Evolutionary conservation across 2,888 invertebrate genomes (phyloP), one percentile per base, ranked within the genome.

Genomic region (Heliconius aoede): DNA sequence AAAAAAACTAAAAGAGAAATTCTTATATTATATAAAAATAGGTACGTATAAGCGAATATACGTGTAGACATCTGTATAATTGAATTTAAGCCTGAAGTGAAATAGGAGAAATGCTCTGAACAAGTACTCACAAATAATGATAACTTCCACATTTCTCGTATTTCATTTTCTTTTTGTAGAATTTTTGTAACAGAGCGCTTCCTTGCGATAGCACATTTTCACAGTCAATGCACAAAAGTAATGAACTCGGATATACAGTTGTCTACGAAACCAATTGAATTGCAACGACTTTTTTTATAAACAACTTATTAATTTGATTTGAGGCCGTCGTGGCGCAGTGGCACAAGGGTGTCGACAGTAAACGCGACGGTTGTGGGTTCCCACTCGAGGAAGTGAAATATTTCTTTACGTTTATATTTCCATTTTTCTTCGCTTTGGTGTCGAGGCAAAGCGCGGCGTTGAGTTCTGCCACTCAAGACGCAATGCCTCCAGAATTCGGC

Each of bases 201-300:
- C 80, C 78, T 76, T 76, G 76, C 65, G 73, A 77, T 75, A 69
- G 18, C 64, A 74, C 61, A 71, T 79, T 80, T 81, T 79, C 73
- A 81, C 80, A 80, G 77, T 76, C 77, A 61, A 72, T 80, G 81
- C 77, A 79, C 88, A 87, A 83, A 83, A 88, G 88, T 90, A 90
- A 90, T 87, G 88, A 90, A 81, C 72, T 64, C 40, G 64, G 61
- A 60, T 69, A 62, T 55, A 74, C 69, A 69, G 55, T 40, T 71
- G 64, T 36, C 58, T 62, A 69, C 40, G 15, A 61, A 30, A 73
- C 28, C 67, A 60, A 74, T 68, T 68, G 60, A 30, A 61, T 32
- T 74, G 51, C 65, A 32, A 30, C 13, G 24, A 28, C n/a, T 60
- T 60, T 26, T 68, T 71, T 18, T 40, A 36, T 55, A 26, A 60